phyloP scores from a whole-genome alignment of 2,888 invertebrate genomes.

The Zhuqinia jingwanae region DNA sequence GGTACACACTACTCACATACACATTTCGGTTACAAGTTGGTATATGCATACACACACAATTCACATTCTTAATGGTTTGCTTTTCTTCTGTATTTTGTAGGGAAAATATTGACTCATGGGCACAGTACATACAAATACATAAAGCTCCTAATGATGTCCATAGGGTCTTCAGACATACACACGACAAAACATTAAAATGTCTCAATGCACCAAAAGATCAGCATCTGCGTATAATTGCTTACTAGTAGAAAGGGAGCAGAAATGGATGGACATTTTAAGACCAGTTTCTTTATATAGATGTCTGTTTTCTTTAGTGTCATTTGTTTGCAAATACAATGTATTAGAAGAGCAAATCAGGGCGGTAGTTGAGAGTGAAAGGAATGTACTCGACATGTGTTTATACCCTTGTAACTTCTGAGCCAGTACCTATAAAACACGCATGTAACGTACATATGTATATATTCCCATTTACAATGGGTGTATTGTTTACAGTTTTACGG shows the following conservation, averaged over 20 bases:
- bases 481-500: constrained; percentile 19
- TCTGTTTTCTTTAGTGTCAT: not conserved
- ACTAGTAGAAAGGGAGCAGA: not conserved
- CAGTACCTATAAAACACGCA: not conserved
- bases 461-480: not conserved
- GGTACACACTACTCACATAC: too few relatives aligned
- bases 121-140: too few relatives aligned
- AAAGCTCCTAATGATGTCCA: constrained; percentile 34
- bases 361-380: not conserved
- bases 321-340: not conserved
- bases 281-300: not conserved
- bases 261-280: not conserved
- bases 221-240: constrained; percentile 57
- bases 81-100: not conserved
- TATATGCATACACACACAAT: not conserved
- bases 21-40: constrained; percentile 1
- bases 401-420: not conserved
- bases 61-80: not conserved
- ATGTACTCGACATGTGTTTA: constrained; percentile 25
- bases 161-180: not conserved
- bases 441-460: not conserved
- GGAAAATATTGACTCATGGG: not conserved
- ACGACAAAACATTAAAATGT: constrained; percentile 47
- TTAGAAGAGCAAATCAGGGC: not conserved
- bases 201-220: constrained; percentile 27